Base-by-base conservation (phyloP, 2,888 invertebrate species). In the Platycnemis pennipes region DNA sequence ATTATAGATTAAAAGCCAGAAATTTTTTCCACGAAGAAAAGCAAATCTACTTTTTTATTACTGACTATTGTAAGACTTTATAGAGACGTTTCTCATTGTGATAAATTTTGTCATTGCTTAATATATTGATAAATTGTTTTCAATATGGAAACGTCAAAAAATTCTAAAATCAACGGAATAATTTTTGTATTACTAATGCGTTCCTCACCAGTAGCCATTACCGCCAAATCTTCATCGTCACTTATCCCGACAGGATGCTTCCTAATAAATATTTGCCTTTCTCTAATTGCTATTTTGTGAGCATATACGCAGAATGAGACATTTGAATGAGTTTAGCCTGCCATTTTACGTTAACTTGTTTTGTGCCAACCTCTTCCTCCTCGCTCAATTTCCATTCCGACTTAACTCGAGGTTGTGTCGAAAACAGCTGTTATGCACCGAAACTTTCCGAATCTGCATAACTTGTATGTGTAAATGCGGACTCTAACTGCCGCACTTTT, bases 361-460 rank as follows among this genome's bases (percentile, higher is more conserved):
- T 1, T 63, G 26, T 26, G 63, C 19, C 63, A 19, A 8, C 63
- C 16, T 63, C 8, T 3, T 63, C 63, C 63, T n/a, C 5, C 26
- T 63, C 63, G 22, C 19, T 63, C 19, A 63, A 63, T 63, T 63
- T 63, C 63, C 26, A 26, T 63, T 63, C 26, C 26, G 26, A 26
- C 26, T 26, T 63, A 63, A 63, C 63, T 63, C 63, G 5, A 63
- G 26, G 19, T 63, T 63, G 63, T 63, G 63, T 5, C 63, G 63
- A 26, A 63, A 63, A 63, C 63, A 26, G 63, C 63, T n/a, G 63
- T 63, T n/a, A 63, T 63, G 63, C 63, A 63, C 63, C n/a, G 16
- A 63, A 63, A 63, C 63, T 13, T 63, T 63, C 63, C 63, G 63
- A 63, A 63, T 63, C 63, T 63, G 63, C 63, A 63, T 63, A 63